A percentile compares a stretch with the other conserved stretches of the same genome.
Evolutionary conservation across 2,888 invertebrate species (phyloP).

Genomic region (Drosophila peninsularis): DNA sequence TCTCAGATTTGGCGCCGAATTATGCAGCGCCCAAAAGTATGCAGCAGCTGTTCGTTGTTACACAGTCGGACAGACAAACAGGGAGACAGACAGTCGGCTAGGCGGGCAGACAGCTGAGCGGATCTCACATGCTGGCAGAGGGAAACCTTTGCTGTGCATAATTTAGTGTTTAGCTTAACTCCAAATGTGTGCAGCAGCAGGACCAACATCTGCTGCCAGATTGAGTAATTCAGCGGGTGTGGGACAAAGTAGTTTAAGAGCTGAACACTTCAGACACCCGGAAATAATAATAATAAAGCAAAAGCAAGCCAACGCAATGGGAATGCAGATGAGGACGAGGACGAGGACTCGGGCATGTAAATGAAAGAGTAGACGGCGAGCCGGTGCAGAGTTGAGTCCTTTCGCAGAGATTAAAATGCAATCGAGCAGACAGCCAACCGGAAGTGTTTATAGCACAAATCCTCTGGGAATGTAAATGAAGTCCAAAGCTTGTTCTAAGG

Average conservation of each 20-base stretch:
- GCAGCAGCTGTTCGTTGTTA: constrained; percentile 35
- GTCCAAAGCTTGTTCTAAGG: neutral
- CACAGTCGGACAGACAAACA: neutral
- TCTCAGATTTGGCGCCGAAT: constrained; percentile 39
- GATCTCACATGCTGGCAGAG: constrained; percentile 24
- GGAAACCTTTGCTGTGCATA: constrained; percentile 54
- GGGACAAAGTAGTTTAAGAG: constrained; percentile 4
- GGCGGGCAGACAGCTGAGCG: neutral
- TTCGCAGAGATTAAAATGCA: constrained; percentile 3
- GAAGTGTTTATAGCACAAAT: constrained; percentile 1
- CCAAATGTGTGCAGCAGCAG: constrained; percentile 16
- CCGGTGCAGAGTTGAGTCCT: neutral
- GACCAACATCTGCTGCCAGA: constrained; percentile 22
- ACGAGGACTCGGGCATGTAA: neutral
- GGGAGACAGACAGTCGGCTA: neutral
- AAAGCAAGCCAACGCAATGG: constrained; percentile 1
- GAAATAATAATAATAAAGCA: constrained; percentile 26
- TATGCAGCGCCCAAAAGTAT: constrained; percentile 47
- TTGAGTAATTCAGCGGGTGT: constrained; percentile 6
- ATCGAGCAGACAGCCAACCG: neutral
- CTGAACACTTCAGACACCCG: constrained; percentile 20
- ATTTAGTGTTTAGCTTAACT: constrained; percentile 47
- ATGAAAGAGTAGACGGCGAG: neutral
- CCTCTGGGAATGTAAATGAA: neutral
- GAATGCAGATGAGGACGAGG: constrained; percentile 3